phyloP scores from a whole-genome alignment of 2,797 vertebrate genomes.

The Artibeus lituratus region DNA sequence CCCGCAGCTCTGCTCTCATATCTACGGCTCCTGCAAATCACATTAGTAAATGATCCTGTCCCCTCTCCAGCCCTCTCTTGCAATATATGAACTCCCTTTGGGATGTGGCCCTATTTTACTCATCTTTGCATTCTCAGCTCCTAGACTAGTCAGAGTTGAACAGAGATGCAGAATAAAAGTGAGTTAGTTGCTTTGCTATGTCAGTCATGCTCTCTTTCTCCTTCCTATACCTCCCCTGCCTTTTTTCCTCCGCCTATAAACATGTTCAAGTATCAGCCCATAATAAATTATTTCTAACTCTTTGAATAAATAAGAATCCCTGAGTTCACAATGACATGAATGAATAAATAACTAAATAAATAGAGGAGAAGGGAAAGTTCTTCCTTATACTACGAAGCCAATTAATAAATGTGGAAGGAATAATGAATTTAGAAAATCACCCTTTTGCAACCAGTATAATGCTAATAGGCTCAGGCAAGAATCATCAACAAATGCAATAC shows the following conservation, averaged over 20 bases:
- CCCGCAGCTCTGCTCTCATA: not conserved
- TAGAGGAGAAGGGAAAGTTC: not conserved
- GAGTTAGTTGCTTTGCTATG: not conserved
- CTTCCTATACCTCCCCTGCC: not conserved
- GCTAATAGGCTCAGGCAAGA: not conserved
- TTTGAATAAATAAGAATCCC: not conserved
- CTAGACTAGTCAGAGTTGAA: not conserved
- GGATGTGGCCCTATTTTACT: not conserved
- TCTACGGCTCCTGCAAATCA: not conserved
- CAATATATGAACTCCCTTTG: not conserved
- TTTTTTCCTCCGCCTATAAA: not conserved
- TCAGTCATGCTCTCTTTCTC: not conserved
- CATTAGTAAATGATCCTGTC: not conserved
- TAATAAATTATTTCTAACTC: not conserved
- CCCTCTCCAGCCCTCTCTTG: not conserved
- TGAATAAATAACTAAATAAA: not conserved
- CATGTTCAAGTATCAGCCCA: not conserved
- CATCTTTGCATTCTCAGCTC: not conserved
- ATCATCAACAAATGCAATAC: not conserved
- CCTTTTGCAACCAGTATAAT: not conserved
- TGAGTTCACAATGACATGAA: not conserved
- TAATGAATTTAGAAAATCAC: slow-evolving; percentile 20
- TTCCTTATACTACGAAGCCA: not conserved
- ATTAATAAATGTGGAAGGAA: not conserved
- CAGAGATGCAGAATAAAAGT: not conserved